Evolutionary conservation across 2,797 vertebrate species (phyloP).

Genomic region (Lophius americanus): DNA sequence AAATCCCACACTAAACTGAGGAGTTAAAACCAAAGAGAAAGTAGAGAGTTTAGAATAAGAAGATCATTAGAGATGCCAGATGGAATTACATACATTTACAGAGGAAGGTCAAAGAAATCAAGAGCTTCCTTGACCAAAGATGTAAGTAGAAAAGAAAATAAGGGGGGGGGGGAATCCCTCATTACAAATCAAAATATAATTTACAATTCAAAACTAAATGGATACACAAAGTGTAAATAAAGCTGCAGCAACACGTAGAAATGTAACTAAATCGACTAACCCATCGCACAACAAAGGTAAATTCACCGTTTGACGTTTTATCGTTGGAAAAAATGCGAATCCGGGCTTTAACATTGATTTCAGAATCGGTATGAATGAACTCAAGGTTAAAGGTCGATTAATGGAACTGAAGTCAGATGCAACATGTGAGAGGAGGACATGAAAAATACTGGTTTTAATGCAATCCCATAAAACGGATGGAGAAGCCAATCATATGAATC

Average conservation of each 20-base stretch:
- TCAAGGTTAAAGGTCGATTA: constrained; percentile 9
- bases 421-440: constrained; percentile 17
- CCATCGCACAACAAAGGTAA: constrained; percentile 4
- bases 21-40: neutral
- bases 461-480: constrained; percentile 6
- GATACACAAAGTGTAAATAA: constrained; percentile 17
- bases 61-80: constrained; percentile 29
- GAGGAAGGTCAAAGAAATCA: constrained; percentile 37
- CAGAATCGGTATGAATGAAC: constrained; percentile 14
- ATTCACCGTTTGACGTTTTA: neutral
- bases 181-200: constrained; percentile 28
- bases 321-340: no score
- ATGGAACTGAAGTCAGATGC: neutral
- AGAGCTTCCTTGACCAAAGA: constrained; percentile 20
- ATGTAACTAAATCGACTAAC: no score
- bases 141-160: constrained; percentile 11
- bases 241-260: constrained; percentile 1
- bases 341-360: neutral
- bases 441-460: constrained; percentile 22
- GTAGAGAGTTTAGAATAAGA: constrained; percentile 5
- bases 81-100: constrained; percentile 29
- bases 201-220: constrained; percentile 32
- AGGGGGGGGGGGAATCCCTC: constrained; percentile 3
- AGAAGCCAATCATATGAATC: constrained; percentile 6
- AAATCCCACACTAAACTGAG: neutral